Evolutionary conservation across 2,797 vertebrate genomes (phyloP), one percentile per base, ranked within the genome.

Genomic region (Gymnothorax reevesii): DNA sequence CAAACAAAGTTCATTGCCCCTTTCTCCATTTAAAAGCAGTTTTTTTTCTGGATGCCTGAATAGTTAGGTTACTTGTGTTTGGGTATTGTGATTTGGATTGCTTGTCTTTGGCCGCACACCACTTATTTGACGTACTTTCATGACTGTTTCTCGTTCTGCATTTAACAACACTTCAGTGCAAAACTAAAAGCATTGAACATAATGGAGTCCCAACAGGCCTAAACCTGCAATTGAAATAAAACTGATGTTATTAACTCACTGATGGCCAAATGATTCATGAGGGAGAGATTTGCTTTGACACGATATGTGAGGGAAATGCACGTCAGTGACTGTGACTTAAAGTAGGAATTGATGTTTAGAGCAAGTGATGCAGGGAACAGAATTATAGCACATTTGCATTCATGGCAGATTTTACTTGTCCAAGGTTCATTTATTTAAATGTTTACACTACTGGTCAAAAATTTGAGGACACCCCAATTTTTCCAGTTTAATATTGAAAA

Each of bases 1-100:
- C 77, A 80, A 80, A 80, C 77, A 54, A 80, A 80, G 77, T 54
- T 80, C 77, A 80, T 55, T 55, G 17, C 77, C 52, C 77, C 77
- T 9, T 33, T 6, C 17, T 22, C 55, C 77, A 80, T 80, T 54
- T 22, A 55, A 80, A 80, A 22, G 22, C 49, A 80, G 17, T 80
- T 80, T 55, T 52, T 77, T 42, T 4, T 62, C 64, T 66, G 64
- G 22, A 69, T n/a, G 64, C 64, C 71, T 49, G 33, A 49, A 20
- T 8, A 8, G 15, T 79, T 20, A 33, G 33, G 52, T 20, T 7
- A 49, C 75, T 49, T 52, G 33, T 79, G 42, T 80, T 80, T 80
- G 17, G 1, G n/a, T 80, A 54, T 42, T 42, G 33, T 42, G 33
- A 42, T 42, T 42, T 42, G 33, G 33, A 42, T 42, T 42, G 33